Percentiles rank a stretch among this genome's conserved stretches.
These are phyloP conservation scores for Chloroceryle inda DNA, from an alignment of 2,797 vertebrate species.

Conservation along the genomic window DNA sequence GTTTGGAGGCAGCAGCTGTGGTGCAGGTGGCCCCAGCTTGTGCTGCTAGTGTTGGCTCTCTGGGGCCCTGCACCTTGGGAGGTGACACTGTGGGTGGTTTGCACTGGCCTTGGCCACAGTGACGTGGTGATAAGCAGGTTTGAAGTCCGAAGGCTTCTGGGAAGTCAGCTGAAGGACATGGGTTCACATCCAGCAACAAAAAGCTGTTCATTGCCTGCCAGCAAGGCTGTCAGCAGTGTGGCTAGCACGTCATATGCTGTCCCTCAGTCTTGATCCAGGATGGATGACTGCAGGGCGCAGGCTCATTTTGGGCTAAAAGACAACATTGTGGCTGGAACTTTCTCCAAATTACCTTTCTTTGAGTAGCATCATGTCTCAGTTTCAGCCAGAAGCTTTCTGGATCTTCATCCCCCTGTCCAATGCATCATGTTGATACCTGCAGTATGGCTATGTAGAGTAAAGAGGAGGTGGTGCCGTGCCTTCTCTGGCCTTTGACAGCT, in stretches of 20 bases:
- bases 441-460: background rate
- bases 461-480: rapidly evolving
- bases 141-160: background rate
- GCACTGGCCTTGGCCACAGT: background rate
- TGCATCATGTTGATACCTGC: rapidly evolving
- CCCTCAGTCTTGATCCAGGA: background rate
- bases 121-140: rapidly evolving
- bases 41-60: background rate
- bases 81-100: background rate
- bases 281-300: background rate
- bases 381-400: background rate
- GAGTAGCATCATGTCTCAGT: rapidly evolving
- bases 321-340: background rate
- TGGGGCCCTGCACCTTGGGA: background rate
- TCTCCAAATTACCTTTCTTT: background rate
- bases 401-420: rapidly evolving
- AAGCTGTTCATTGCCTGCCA: background rate
- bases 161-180: background rate
- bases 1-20: background rate
- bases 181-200: background rate
- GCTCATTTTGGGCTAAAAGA: background rate
- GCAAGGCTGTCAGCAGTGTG: background rate
- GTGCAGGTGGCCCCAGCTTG: background rate
- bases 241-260: rapidly evolving
- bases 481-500: background rate